Evolutionary conservation across 1,140 invertebrate species (phyloP).

Genomic region (Diabrotica virgifera): DNA sequence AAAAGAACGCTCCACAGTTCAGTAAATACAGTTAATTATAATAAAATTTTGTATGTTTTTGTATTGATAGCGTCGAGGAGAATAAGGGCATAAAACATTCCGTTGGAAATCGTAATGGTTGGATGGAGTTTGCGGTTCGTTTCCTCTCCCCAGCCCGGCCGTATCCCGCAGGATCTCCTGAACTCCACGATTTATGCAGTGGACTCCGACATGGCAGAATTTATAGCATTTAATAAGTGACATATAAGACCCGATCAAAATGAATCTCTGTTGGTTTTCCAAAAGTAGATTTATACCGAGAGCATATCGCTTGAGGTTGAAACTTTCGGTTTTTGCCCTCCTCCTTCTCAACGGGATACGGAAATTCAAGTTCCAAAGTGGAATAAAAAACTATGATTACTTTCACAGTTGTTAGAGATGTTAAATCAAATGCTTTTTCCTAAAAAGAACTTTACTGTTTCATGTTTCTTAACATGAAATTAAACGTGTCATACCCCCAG

Average conservation of each 20-base stretch:
- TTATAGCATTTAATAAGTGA: conserved; percentile 22
- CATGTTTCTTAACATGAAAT: too few species aligned
- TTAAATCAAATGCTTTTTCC: too few species aligned
- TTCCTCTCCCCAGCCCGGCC: conserved; percentile 10
- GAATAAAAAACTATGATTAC: too few species aligned
- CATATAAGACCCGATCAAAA: conserved; percentile 20
- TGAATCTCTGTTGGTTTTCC: conserved; percentile 8
- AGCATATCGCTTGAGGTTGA: too few species aligned
- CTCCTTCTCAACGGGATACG: too few species aligned
- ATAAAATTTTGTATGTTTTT: conserved; percentile 19
- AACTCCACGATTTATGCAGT: conserved; percentile 20
- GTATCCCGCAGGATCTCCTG: conserved; percentile 16
- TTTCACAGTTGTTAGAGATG: too few species aligned
- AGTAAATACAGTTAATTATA: conserved; percentile 11
- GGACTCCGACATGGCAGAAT: conserved; percentile 17
- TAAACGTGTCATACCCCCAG: too few species aligned
- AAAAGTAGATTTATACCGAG: neutral
- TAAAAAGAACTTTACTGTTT: too few species aligned
- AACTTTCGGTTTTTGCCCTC: too few species aligned
- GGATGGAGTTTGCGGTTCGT: conserved; percentile 21
- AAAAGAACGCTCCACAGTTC: neutral
- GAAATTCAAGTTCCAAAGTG: too few species aligned
- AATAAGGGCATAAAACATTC: conserved; percentile 15
- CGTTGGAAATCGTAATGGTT: conserved; percentile 16
- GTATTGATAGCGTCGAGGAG: neutral